Evolutionary conservation across 2,888 invertebrate genomes (phyloP).

Genomic region (Thecophora atra): DNA sequence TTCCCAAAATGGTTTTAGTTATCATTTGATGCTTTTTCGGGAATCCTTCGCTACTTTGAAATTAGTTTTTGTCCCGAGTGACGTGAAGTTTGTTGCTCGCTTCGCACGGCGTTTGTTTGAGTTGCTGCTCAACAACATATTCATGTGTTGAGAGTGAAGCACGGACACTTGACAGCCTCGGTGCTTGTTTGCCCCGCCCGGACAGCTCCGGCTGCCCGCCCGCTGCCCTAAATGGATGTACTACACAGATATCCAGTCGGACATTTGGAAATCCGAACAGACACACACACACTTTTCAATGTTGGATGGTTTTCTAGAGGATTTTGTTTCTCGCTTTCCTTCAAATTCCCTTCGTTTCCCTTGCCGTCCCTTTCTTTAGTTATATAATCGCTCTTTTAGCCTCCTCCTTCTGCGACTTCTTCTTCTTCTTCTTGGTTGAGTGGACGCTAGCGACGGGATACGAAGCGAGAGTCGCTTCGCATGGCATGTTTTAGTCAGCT

Average conservation of each 20-base stretch:
- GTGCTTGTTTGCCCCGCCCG: neutral
- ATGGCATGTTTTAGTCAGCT: constrained; percentile 67
- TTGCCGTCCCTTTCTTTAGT: constrained; percentile 19
- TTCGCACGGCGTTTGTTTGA: too few species aligned
- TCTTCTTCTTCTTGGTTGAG: constrained; percentile 36
- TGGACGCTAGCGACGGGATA: constrained; percentile 45
- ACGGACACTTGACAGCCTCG: constrained; percentile 13
- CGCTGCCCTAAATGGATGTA: neutral
- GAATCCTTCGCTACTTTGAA: too few species aligned
- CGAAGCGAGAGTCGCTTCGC: constrained; percentile 51
- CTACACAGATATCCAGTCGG: constrained; percentile 1
- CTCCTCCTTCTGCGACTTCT: constrained; percentile 17
- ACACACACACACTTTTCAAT: too few species aligned
- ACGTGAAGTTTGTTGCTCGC: too few species aligned
- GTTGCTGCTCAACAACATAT: neutral
- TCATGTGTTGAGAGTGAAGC: constrained; percentile 6
- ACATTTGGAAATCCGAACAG: neutral
- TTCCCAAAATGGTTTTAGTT: neutral
- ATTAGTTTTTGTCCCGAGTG: too few species aligned
- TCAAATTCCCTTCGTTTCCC: neutral
- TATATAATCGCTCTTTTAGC: neutral
- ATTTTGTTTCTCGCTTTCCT: neutral
- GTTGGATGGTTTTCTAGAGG: neutral
- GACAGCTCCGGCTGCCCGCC: constrained; percentile 11
- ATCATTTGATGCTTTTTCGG: neutral